phyloP scores from a whole-genome alignment of 1,140 invertebrate species.

The Chionoecetes opilio region DNA sequence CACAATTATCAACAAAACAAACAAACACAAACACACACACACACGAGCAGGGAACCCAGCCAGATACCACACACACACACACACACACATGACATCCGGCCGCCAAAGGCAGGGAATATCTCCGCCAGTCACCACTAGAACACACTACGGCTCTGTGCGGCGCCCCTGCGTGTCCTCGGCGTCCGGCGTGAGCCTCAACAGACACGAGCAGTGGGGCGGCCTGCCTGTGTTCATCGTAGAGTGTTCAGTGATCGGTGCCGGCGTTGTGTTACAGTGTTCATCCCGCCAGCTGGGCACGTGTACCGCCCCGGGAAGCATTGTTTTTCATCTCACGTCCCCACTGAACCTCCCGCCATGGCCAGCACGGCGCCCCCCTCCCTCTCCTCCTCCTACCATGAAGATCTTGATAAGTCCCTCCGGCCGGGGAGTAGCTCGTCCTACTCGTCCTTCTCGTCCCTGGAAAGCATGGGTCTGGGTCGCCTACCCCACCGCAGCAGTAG shows the following conservation, averaged over 20 bases:
- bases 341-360: slow-evolving; percentile 13
- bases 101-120: neutral
- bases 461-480: neutral
- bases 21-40: slow-evolving; percentile 34
- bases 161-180: neutral
- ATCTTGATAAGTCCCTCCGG: neutral
- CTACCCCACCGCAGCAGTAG: slow-evolving; percentile 32
- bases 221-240: too few species aligned
- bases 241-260: neutral
- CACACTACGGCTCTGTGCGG: neutral
- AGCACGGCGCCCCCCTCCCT: slow-evolving; percentile 35
- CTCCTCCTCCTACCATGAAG: slow-evolving; percentile 36
- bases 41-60: slow-evolving; percentile 30
- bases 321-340: neutral
- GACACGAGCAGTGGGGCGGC: neutral
- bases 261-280: neutral
- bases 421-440: neutral
- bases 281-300: neutral
- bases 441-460: slow-evolving; percentile 34
- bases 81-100: slow-evolving; percentile 3
- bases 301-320: neutral
- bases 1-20: too few species aligned
- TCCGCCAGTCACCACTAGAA: neutral
- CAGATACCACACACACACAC: slow-evolving; percentile 38
- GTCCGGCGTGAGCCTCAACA: neutral